phyloP scores from a whole-genome alignment of 2,888 invertebrate species.

The Lepidochitona cinerea region DNA sequence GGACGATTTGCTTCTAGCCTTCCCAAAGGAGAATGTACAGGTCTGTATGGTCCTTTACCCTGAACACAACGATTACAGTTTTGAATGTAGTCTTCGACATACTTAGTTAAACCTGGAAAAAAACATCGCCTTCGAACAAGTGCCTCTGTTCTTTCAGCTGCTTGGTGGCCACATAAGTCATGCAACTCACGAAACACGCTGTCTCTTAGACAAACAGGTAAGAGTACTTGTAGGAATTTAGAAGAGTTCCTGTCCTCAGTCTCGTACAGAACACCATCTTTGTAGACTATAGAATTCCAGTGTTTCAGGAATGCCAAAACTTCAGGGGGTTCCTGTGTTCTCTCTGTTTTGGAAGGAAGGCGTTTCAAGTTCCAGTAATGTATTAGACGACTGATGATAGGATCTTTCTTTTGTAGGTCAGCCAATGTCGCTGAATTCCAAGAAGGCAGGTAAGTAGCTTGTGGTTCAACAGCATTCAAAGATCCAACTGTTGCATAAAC shows the following conservation, averaged over 20 bases:
- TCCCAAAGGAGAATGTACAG: not conserved
- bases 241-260: not conserved
- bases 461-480: not conserved
- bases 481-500: not conserved
- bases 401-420: not conserved
- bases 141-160: not conserved
- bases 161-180: not conserved
- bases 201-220: not conserved
- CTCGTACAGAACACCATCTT: conserved; percentile 2
- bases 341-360: not conserved
- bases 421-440: not conserved
- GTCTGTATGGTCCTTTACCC: not conserved
- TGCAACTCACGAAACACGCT: not conserved
- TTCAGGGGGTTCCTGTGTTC: not conserved
- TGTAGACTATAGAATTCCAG: not conserved
- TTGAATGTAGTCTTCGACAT: not conserved
- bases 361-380: not conserved
- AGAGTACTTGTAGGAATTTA: not conserved
- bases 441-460: not conserved
- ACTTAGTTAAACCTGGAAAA: not conserved
- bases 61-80: not conserved
- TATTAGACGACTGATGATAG: not conserved
- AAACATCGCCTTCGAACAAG: not conserved
- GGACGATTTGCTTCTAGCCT: not conserved
- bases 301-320: not conserved